Evolutionary conservation across 2,113 vertebrate species (phyloP).

Genomic region (Diadophis punctatus): DNA sequence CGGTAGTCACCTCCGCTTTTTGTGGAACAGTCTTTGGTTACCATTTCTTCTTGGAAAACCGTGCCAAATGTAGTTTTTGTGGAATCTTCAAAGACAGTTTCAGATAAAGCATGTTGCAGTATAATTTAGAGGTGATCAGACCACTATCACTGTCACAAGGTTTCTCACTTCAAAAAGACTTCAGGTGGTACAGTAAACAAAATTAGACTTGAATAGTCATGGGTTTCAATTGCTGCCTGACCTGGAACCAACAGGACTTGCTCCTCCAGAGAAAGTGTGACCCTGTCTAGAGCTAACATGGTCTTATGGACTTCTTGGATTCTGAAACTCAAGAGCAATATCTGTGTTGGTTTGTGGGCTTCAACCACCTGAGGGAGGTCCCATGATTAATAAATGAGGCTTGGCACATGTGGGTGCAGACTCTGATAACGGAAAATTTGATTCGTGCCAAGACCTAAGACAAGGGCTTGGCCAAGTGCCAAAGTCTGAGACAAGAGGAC

Average conservation of each 20-base stretch:
- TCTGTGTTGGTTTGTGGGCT: neutral
- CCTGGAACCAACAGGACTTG: neutral
- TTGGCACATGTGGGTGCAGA: neutral
- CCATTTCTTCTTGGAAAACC: neutral
- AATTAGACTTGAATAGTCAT: neutral
- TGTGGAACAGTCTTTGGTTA: neutral
- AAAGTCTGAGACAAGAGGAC: neutral
- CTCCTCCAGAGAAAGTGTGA: neutral
- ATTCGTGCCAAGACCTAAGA: neutral
- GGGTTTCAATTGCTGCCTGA: neutral
- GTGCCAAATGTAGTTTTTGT: neutral
- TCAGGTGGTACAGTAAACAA: neutral
- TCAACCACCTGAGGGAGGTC: neutral
- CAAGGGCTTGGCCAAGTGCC: neutral
- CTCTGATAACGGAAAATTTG: neutral
- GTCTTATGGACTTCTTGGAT: neutral
- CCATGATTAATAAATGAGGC: neutral
- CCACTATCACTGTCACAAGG: neutral
- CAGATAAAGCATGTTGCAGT: neutral
- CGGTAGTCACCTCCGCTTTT: neutral
- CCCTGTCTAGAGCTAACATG: neutral
- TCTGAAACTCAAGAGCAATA: neutral
- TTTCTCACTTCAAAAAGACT: neutral
- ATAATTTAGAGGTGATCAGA: neutral
- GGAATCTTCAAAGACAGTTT: neutral